Evolutionary conservation across 2,888 invertebrate genomes (phyloP).

Genomic region (Myopa tessellatipennis): DNA sequence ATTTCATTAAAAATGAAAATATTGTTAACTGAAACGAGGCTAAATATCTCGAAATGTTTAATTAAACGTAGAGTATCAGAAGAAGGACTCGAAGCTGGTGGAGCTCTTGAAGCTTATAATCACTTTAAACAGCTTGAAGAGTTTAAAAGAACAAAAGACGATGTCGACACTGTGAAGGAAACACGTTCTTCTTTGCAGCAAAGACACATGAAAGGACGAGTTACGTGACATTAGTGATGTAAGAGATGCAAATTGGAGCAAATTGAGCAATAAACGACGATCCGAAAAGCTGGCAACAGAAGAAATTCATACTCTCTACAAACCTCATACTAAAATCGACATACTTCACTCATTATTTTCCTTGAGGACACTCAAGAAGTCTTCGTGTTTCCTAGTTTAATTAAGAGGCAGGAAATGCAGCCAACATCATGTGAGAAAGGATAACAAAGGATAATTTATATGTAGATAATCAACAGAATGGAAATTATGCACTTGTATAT

Average conservation of each 20-base stretch:
- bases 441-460: too few species aligned
- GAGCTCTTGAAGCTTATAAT: background rate
- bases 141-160: background rate
- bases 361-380: conserved; percentile 12
- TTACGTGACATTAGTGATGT: background rate
- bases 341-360: conserved; percentile 17
- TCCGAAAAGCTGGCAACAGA: background rate
- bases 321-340: conserved; percentile 17
- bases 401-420: background rate
- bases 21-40: conserved; percentile 7
- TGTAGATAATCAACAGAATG: too few species aligned
- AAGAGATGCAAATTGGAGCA: background rate
- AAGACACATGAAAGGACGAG: background rate
- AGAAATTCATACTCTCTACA: background rate
- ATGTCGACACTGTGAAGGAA: background rate
- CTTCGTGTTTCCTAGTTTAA: background rate
- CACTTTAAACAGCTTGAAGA: conserved; percentile 5
- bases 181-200: background rate
- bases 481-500: too few species aligned
- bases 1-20: conserved; percentile 27
- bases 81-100: background rate
- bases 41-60: conserved; percentile 18
- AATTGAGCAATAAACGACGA: conserved; percentile 21
- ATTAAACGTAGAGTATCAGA: conserved; percentile 10
- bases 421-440: too few species aligned